Base-by-base conservation (phyloP, 1,140 invertebrate genomes). In the Heliconius congener region DNA sequence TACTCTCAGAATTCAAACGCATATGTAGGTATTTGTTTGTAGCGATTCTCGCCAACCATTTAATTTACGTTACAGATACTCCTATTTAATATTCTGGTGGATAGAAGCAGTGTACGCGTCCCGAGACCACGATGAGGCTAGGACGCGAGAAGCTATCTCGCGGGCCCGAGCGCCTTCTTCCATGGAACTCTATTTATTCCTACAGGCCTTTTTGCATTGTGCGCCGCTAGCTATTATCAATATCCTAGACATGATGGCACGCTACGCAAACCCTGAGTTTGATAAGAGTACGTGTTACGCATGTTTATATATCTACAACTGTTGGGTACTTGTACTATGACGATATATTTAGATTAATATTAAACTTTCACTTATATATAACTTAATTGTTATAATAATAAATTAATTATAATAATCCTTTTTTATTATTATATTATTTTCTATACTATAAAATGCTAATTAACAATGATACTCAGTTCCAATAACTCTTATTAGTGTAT, bases 191-290 rank as follows among this genome's bases (percentile, higher is more conserved):
- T 97, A 97, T 86, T 95, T 97, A 77, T 96, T 97, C 79, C 92
- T 97, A 23, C 97, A 97, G 89, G 96, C 96, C n/a, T 97, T 96
- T 92, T 95, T 97, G 37, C 97, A 97, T 88, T 96, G 96, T 8
- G 96, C 96, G 11, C 97, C 97, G 0, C 96, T 97, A 88, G 96
- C 96, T 13, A 90, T 97, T 37, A 94, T 97, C 23, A 94, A 94
- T 71, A 87, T 92, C 71, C 77, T 93, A 60, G 87, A 93, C 76
- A 80, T 94, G 79, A 90, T 94, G 90, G 77, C 78, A 8, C 78
- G 82, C 50, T 89, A 80, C 76, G 77, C 85, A 18, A 86, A 91
- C 71, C 85, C 88, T 23, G 81, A 77, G 57, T 94, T 86, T 82
- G 88, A 92, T 77, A 93, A 90, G 88, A 86, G 92, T 94, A 89